Percentiles rank a stretch among this genome's conserved stretches.
Evolutionary conservation across 2,888 invertebrate species (phyloP).

Genomic region (Andrena praecox): DNA sequence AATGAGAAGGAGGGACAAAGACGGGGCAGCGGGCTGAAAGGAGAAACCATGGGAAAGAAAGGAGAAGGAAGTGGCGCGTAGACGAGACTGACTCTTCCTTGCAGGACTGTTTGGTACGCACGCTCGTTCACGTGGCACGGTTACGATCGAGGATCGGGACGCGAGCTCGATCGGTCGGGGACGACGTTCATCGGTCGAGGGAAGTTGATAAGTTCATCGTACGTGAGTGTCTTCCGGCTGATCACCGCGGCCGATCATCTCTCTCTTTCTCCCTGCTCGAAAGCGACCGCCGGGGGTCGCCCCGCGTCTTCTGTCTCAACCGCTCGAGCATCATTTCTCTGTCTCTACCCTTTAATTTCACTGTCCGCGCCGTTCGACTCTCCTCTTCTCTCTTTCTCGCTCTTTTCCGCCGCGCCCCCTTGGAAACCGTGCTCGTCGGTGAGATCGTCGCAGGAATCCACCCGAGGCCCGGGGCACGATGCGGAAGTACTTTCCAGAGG

Average conservation of each 20-base stretch:
- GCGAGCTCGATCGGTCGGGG: slow-evolving; percentile 32
- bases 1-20: slow-evolving; percentile 7
- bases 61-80: slow-evolving; percentile 8
- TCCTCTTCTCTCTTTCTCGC: slow-evolving; percentile 32
- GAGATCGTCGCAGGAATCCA: background rate
- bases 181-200: slow-evolving; percentile 52
- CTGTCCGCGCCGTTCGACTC: background rate
- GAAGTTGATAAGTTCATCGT: slow-evolving; percentile 56
- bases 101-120: slow-evolving; percentile 28
- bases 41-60: background rate
- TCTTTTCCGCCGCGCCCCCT: slow-evolving; percentile 10
- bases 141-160: slow-evolving; percentile 25
- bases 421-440: background rate
- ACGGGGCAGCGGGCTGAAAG: slow-evolving; percentile 1
- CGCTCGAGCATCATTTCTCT: background rate
- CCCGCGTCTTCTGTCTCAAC: slow-evolving; percentile 1
- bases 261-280: slow-evolving; percentile 30
- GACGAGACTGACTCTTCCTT: slow-evolving; percentile 30
- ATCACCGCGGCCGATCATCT: slow-evolving; percentile 43
- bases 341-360: background rate
- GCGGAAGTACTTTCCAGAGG: background rate
- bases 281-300: background rate
- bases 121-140: slow-evolving; percentile 39
- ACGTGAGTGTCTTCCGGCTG: slow-evolving; percentile 36
- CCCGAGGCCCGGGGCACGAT: background rate